Conservation (phyloP, 2,113 vertebrate genomes). For the Nettapus auritus region DNA sequence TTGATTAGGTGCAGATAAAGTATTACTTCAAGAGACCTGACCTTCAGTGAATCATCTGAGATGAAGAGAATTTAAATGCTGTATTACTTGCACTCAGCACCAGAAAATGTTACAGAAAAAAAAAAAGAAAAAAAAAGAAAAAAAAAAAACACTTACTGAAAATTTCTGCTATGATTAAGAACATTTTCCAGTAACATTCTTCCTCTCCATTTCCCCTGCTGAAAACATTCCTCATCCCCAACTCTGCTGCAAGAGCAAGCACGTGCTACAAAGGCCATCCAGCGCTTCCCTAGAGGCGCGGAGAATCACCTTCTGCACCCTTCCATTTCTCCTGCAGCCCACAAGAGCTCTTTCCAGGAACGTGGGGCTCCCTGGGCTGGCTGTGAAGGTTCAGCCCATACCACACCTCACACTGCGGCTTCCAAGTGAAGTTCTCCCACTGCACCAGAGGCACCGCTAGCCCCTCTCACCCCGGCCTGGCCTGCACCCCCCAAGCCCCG, state of each 20-base stretch:
- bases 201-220: neutral
- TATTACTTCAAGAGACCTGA: constrained; percentile 42
- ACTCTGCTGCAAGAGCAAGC: neutral
- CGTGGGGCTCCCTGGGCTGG: neutral
- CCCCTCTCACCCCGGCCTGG: no score
- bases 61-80: constrained; percentile 51
- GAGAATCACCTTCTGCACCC: neutral
- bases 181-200: neutral
- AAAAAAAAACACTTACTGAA: neutral
- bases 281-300: neutral
- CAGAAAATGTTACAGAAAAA: neutral
- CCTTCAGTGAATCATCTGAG: constrained; percentile 51
- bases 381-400: accelerated
- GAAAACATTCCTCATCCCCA: neutral
- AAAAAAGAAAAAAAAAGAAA: no score
- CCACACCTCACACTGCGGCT: neutral
- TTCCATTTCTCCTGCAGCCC: neutral
- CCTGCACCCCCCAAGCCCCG: accelerated
- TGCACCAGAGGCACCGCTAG: no score
- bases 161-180: constrained; percentile 42
- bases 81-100: constrained; percentile 11
- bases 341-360: neutral
- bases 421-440: neutral
- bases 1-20: constrained; percentile 53
- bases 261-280: neutral